phyloP scores from a whole-genome alignment of 1,140 invertebrate species.

The Conopomorpha cramerella region DNA sequence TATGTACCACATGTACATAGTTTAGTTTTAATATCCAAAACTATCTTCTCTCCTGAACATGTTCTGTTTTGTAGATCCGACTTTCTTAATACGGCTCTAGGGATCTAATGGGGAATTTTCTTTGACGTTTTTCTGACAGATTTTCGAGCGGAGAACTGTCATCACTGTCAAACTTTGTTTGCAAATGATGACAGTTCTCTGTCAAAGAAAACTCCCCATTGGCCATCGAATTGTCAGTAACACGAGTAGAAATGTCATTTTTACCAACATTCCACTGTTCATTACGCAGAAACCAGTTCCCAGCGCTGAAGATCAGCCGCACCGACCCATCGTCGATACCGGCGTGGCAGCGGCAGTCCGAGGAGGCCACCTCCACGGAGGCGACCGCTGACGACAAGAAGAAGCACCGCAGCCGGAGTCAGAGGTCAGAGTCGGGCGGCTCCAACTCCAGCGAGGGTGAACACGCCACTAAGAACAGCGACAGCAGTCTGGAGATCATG shows the following conservation, averaged over 20 bases:
- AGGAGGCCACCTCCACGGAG: constrained; percentile 32
- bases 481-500: constrained; percentile 73
- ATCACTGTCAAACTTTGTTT: no score
- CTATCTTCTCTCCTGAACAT: no score
- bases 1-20: no score
- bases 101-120: no score
- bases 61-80: no score
- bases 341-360: constrained; percentile 73
- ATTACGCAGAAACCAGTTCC: constrained; percentile 76
- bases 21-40: no score
- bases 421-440: constrained; percentile 59
- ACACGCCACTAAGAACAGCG: constrained; percentile 69
- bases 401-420: constrained; percentile 27
- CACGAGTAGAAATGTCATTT: constrained; percentile 13
- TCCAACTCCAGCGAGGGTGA: constrained; percentile 68
- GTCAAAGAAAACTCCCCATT: no score
- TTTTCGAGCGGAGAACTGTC: no score
- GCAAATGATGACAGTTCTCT: no score
- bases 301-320: constrained; percentile 60
- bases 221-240: no score
- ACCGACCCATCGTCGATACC: constrained; percentile 75
- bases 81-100: no score
- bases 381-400: constrained; percentile 23
- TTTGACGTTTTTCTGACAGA: no score
- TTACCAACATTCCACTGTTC: constrained; percentile 3